Evolutionary conservation across 2,888 invertebrate species (phyloP).

Genomic region (Encarsia formosa): DNA sequence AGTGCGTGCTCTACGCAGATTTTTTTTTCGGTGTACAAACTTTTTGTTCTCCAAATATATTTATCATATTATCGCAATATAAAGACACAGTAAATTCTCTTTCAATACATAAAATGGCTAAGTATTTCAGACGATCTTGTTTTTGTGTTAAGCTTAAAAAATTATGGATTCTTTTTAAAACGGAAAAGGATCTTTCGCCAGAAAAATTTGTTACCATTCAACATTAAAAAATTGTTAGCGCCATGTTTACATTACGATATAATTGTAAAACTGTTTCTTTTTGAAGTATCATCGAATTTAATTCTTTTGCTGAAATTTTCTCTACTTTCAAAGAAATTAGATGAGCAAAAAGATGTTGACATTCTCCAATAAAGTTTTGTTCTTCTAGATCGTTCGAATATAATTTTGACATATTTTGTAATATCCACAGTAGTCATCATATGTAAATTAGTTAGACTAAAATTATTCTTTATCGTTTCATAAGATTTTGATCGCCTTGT

Average conservation of each 20-base stretch:
- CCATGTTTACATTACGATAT: not conserved
- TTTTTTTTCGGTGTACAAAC: too few species aligned
- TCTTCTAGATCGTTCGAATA: too few species aligned
- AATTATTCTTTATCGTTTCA: too few species aligned
- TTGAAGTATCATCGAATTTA: not conserved
- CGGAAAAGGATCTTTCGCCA: not conserved
- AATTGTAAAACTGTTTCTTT: not conserved
- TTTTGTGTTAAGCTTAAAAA: not conserved
- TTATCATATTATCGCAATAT: not conserved
- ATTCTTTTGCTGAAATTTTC: slow-evolving; percentile 43
- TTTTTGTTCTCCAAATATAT: not conserved
- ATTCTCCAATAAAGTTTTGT: too few species aligned
- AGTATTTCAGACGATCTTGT: not conserved
- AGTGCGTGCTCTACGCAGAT: too few species aligned
- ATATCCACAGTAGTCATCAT: too few species aligned
- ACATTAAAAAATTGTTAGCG: not conserved
- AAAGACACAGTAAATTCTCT: not conserved
- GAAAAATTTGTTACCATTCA: not conserved
- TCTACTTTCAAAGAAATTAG: slow-evolving; percentile 1
- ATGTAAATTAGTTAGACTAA: too few species aligned
- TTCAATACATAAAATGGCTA: not conserved
- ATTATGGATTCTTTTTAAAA: not conserved
- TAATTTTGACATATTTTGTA: too few species aligned
- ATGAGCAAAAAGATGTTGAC: too few species aligned
- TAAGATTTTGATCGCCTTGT: too few species aligned